Conservation (phyloP, 2,797 vertebrate species). For the Triplophysa bombifrons region DNA sequence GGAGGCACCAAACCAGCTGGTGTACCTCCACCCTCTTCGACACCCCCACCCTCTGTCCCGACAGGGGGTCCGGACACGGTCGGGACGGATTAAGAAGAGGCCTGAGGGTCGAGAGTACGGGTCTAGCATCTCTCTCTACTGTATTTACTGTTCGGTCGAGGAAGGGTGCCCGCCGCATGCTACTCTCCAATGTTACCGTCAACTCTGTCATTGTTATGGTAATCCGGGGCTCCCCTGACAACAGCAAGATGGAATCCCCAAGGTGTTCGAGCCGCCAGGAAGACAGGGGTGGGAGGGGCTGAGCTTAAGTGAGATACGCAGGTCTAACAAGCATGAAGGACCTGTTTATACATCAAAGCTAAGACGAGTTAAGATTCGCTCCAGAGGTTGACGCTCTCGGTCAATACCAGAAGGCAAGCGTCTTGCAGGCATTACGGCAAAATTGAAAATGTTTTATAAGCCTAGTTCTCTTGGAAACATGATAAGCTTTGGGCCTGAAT, state of each 20-base stretch:
- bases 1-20: constrained; percentile 78
- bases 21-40: constrained; percentile 54
- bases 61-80: constrained; percentile 49
- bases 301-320: constrained; percentile 42
- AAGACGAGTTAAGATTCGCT: constrained; percentile 46
- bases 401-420: constrained; percentile 17
- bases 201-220: constrained; percentile 52
- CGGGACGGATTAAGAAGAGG: constrained; percentile 48
- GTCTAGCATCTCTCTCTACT: constrained; percentile 42
- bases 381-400: constrained; percentile 40
- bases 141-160: constrained; percentile 54
- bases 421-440: constrained; percentile 2
- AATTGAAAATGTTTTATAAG: constrained; percentile 27
- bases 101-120: constrained; percentile 43
- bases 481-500: constrained; percentile 7
- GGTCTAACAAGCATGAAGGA: constrained; percentile 56
- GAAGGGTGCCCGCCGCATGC: constrained; percentile 24
- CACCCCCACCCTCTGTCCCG: constrained; percentile 54
- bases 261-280: constrained; percentile 41
- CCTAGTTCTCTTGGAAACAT: neutral
- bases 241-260: constrained; percentile 44
- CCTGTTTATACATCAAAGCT: constrained; percentile 57
- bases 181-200: constrained; percentile 29
- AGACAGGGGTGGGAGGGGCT: constrained; percentile 33
- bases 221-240: constrained; percentile 48